These are phyloP conservation scores for Nixonia krombeini DNA, from an alignment of 1,140 invertebrate genomes.

Conservation along the genomic window DNA sequence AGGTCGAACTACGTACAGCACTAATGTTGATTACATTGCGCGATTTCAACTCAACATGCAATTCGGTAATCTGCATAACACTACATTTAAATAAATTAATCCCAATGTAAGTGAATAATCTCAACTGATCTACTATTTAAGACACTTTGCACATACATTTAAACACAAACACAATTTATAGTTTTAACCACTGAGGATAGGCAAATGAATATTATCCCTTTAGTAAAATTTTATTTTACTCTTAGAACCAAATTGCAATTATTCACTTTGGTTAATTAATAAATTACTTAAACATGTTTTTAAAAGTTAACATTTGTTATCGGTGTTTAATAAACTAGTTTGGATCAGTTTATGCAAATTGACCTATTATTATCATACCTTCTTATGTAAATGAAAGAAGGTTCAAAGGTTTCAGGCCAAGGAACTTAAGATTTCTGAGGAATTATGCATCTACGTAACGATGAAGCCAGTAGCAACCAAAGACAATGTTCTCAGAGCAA, in stretches of 20 bases:
- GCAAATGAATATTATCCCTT: too few species aligned
- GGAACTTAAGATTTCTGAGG: slow-evolving; percentile 1
- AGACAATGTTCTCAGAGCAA: background rate
- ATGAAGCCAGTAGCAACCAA: background rate
- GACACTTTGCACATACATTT: too few species aligned
- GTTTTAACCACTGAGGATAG: too few species aligned
- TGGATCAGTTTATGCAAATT: background rate
- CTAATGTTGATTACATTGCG: slow-evolving; percentile 14
- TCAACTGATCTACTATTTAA: background rate
- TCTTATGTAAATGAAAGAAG: slow-evolving; percentile 7
- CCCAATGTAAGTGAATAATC: too few species aligned
- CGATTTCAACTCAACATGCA: background rate
- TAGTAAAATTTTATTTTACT: too few species aligned
- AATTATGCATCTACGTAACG: slow-evolving; percentile 10
- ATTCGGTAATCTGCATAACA: background rate
- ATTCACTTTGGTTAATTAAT: too few species aligned
- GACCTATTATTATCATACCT: slow-evolving; percentile 1
- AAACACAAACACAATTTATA: too few species aligned
- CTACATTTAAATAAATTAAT: background rate
- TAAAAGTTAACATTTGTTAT: slow-evolving; percentile 4
- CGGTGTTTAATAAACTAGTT: background rate
- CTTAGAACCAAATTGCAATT: too few species aligned
- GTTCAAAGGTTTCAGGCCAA: slow-evolving; percentile 32
- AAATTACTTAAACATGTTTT: too few species aligned
- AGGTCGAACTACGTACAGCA: slow-evolving; percentile 14